Percentiles rank a stretch among this genome's conserved stretches.
Conservation (phyloP, 2,797 vertebrate genomes). For the Dendrocincla fuliginosa region DNA sequence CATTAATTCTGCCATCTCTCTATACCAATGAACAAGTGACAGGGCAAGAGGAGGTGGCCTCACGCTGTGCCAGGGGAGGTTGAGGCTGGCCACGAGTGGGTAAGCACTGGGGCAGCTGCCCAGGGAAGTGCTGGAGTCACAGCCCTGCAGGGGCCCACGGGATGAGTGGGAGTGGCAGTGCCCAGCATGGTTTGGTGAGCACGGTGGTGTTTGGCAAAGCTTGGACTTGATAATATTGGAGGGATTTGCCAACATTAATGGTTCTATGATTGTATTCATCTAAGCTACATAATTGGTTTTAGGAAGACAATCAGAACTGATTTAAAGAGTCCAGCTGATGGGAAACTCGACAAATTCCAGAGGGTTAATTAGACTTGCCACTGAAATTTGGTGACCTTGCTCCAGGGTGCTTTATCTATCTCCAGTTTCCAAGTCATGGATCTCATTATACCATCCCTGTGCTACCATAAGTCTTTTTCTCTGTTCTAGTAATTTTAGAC, state of each 20-base stretch:
- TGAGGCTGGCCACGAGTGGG: not conserved
- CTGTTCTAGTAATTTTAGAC: not conserved
- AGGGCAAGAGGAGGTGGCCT: no score
- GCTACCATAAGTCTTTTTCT: not conserved
- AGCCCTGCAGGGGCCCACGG: not conserved
- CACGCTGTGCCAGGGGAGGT: not conserved
- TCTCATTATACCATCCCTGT: not conserved
- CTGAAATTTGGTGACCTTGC: not conserved
- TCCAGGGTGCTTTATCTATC: not conserved
- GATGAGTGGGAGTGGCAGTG: not conserved
- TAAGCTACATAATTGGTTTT: not conserved
- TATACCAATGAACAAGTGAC: no score
- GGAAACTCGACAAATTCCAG: not conserved
- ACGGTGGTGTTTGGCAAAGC: not conserved
- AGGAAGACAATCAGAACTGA: not conserved
- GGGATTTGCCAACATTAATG: not conserved
- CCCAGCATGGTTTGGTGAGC: accelerated
- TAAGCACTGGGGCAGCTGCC: not conserved
- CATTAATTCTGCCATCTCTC: not conserved
- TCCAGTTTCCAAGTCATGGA: not conserved
- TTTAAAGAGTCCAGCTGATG: not conserved
- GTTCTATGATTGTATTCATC: not conserved
- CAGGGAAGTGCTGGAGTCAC: not conserved
- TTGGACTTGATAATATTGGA: not conserved
- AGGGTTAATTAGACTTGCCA: not conserved